These are phyloP conservation scores for Yoshiicerus persimilis DNA, from an alignment of 1,140 invertebrate species.

Conservation along the genomic window DNA sequence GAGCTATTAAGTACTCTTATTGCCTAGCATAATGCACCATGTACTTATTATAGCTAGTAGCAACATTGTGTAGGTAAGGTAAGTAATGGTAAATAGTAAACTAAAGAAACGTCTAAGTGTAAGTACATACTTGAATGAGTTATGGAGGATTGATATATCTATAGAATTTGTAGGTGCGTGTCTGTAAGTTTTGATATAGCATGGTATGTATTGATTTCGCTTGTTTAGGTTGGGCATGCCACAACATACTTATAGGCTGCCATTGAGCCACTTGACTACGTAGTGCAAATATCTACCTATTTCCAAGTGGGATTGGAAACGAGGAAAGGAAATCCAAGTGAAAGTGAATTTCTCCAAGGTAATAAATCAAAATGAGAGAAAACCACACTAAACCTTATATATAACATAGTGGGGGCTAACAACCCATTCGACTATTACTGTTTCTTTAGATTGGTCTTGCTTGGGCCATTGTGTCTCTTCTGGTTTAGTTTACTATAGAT, in stretches of 20 bases:
- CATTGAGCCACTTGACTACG: background rate
- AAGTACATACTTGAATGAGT: background rate
- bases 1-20: no score
- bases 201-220: background rate
- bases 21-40: no score
- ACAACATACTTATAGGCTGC: background rate
- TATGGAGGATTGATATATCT: background rate
- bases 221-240: background rate
- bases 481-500: background rate
- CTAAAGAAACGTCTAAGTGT: no score
- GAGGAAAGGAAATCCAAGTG: conserved; percentile 2
- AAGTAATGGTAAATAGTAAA: no score
- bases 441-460: background rate
- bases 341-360: conserved; percentile 31
- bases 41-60: no score
- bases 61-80: no score
- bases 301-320: background rate
- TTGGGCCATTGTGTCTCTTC: background rate
- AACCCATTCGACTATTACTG: background rate
- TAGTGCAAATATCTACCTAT: background rate
- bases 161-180: background rate
- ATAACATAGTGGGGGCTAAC: background rate
- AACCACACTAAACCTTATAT: conserved; percentile 10
- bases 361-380: conserved; percentile 30
- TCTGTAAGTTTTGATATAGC: background rate